Percentiles rank a stretch among this genome's conserved stretches.
Conservation (phyloP, 1,140 invertebrate species). For the Cyclargus thomasi region DNA sequence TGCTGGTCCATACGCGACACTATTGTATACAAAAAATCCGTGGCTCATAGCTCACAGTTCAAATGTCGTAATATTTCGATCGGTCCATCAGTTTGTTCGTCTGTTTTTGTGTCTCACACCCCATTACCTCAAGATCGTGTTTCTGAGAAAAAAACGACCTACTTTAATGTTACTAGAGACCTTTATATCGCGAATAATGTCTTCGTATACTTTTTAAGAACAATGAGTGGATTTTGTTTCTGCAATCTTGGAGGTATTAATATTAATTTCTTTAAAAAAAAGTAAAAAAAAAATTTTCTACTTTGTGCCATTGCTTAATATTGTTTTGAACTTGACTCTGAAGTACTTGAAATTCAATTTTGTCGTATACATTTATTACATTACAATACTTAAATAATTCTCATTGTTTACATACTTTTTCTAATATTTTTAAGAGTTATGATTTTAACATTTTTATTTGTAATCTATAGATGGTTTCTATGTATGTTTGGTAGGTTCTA, state of each 20-base stretch:
- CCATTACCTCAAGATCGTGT: neutral
- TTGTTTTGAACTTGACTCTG: too few relatives aligned
- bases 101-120: neutral
- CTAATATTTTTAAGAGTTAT: too few relatives aligned
- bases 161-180: neutral
- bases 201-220: neutral
- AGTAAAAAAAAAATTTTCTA: too few relatives aligned
- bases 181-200: neutral
- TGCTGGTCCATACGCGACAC: too few relatives aligned
- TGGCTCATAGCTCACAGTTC: neutral
- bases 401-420: too few relatives aligned
- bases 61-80: slow-evolving; percentile 3
- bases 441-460: too few relatives aligned
- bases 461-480: too few relatives aligned
- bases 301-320: too few relatives aligned
- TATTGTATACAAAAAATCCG: neutral
- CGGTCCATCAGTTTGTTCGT: neutral
- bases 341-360: too few relatives aligned
- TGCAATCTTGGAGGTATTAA: neutral
- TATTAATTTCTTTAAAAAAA: neutral
- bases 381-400: too few relatives aligned
- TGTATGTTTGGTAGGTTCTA: too few relatives aligned
- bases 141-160: neutral
- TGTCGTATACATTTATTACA: too few relatives aligned
- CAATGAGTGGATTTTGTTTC: neutral